Base-by-base conservation (phyloP, 2,113 vertebrate species). In the Equus quagga region DNA sequence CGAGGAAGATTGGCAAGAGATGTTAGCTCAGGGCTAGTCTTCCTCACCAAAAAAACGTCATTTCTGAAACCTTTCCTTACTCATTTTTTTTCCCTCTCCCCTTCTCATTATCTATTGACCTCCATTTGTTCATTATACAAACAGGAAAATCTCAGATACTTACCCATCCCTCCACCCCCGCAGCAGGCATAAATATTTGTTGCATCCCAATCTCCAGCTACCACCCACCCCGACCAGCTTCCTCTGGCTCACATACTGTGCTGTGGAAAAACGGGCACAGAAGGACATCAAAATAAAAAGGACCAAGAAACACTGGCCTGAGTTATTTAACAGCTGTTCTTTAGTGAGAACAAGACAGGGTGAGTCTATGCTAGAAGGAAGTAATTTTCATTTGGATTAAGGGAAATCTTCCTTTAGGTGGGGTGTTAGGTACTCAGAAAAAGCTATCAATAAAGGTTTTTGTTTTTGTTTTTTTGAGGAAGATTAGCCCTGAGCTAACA, bases 321-420 rank as follows among this genome's bases (percentile, higher is more conserved):
- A 58, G 54, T 46, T 83, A 85, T 33, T 64, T 44, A 84, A 64
- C 76, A 97, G 58, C 11, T 81, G 58, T 49, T 96, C 36, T 79
- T 79, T 31, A 94, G 31, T 67, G 78, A 87, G 17, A 89, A 89
- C 24, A 81, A 91, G 62, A 87, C 23, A 91, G 73, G 81, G 81
- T n/a, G 23, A 64, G 49, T 89, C 33, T 93, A 88, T 13, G 6
- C 6, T 93, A 2, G 65, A 69, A 80, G 44, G 67, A 97, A 96
- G 46, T 58, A 54, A 93, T 72, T 91, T 92, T 91, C 49, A 84
- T 79, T 79, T 87, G 58, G 58, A 69, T 89, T 89, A 89, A 96
- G 58, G 82, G 24, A 82, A 49, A 67, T 60, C 36, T 49, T 86
- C 33, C 46, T 91, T 80, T 49, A 83, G 23, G 0, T 36, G 56